Conservation (phyloP, 2,113 vertebrate species). For the Todiramphus saurophagus region DNA sequence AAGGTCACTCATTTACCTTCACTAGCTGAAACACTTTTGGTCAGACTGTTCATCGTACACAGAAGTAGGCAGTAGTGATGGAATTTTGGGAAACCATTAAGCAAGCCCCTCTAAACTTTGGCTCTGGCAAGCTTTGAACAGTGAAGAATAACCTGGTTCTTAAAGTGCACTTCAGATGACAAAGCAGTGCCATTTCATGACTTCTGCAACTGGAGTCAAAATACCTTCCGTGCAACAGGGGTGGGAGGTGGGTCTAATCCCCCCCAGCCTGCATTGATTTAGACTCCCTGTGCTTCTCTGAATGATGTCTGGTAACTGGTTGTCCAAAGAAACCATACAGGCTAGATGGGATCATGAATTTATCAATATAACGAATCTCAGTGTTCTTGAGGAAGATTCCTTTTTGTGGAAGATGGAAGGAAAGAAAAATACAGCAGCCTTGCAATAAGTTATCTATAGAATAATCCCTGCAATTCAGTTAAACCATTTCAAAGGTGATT, state of each 20-base stretch:
- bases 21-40: neutral
- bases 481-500: neutral
- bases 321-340: neutral
- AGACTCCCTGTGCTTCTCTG: neutral
- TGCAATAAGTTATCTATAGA: neutral
- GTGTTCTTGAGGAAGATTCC: neutral
- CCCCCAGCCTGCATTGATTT: neutral
- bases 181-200: neutral
- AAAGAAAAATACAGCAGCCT: neutral
- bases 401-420: neutral
- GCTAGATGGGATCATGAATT: neutral
- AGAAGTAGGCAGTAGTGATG: neutral
- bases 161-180: neutral
- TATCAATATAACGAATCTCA: neutral
- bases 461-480: neutral
- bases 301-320: neutral
- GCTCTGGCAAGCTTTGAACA: neutral
- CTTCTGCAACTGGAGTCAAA: neutral
- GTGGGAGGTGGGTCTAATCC: neutral
- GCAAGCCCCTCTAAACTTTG: neutral
- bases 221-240: neutral
- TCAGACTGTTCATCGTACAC: neutral
- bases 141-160: neutral
- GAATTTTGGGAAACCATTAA: neutral
- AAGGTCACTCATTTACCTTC: neutral